Percentiles rank a stretch among this genome's conserved stretches.
Evolutionary conservation across 2,797 vertebrate genomes (phyloP).

Genomic region (Takifugu ocellatus): DNA sequence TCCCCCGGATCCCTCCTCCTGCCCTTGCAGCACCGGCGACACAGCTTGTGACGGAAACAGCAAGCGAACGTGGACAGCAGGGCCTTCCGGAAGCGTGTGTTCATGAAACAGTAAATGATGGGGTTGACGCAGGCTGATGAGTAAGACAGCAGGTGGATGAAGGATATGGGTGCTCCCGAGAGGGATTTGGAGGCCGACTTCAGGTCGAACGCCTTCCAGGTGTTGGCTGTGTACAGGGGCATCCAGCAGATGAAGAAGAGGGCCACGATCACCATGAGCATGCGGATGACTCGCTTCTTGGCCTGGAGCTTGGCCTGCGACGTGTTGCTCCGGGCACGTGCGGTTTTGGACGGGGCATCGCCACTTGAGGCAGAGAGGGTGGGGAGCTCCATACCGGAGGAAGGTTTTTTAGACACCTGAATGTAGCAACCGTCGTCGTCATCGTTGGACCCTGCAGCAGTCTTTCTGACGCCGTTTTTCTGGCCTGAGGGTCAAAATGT

Average conservation of each 20-base stretch:
- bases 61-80: constrained; percentile 80
- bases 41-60: constrained; percentile 60
- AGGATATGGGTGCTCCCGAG: constrained; percentile 88
- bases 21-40: constrained; percentile 50
- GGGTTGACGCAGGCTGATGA: constrained; percentile 89
- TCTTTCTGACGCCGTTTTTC: constrained; percentile 51
- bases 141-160: constrained; percentile 93
- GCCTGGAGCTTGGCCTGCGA: constrained; percentile 86
- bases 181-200: constrained; percentile 74
- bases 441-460: constrained; percentile 35
- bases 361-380: constrained; percentile 60
- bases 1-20: constrained; percentile 47
- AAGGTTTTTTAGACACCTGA: constrained; percentile 77
- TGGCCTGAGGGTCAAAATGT: constrained; percentile 55
- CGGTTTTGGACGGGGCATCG: constrained; percentile 39
- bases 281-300: constrained; percentile 89
- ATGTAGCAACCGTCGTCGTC: constrained; percentile 89
- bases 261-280: constrained; percentile 90
- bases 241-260: constrained; percentile 95
- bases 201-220: constrained; percentile 87
- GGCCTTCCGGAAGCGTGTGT: constrained; percentile 89
- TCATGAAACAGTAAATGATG: constrained; percentile 97
- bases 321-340: constrained; percentile 76
- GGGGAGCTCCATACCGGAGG: constrained; percentile 78
- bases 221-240: constrained; percentile 89